These are phyloP conservation scores for Menidia menidia DNA, from an alignment of 2,797 vertebrate species.

Conservation along the genomic window DNA sequence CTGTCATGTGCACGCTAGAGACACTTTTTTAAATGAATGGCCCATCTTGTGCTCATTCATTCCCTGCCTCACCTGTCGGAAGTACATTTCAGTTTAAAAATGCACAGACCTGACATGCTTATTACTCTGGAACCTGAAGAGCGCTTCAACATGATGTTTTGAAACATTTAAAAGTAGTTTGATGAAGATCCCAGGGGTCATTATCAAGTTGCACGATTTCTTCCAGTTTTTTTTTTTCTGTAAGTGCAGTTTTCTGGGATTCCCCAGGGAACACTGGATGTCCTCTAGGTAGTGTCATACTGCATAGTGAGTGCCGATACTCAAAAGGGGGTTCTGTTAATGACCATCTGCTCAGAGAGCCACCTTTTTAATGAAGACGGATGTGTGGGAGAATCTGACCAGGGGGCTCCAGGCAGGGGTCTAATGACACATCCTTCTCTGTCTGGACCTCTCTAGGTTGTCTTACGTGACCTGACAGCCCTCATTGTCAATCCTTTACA, in stretches of 20 bases:
- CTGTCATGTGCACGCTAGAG: neutral
- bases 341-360: constrained; percentile 93
- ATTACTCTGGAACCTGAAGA: neutral
- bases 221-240: constrained; percentile 22
- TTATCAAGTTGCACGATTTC: constrained; percentile 63
- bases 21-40: neutral
- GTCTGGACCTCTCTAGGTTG: constrained; percentile 53
- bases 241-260: constrained; percentile 39
- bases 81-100: neutral
- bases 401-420: constrained; percentile 85
- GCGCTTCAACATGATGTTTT: constrained; percentile 42
- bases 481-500: constrained; percentile 10
- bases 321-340: constrained; percentile 79
- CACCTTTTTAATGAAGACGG: constrained; percentile 97
- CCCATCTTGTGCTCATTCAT: neutral
- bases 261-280: constrained; percentile 64
- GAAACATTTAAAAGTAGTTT: constrained; percentile 60
- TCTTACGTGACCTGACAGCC: constrained; percentile 34
- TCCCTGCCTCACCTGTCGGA: neutral
- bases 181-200: constrained; percentile 66
- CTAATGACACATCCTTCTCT: constrained; percentile 88
- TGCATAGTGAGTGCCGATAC: constrained; percentile 79
- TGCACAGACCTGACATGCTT: neutral
- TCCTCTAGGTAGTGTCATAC: constrained; percentile 90
- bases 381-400: constrained; percentile 88